Conservation (phyloP, 2,888 invertebrate species). For the Lumbricus terrestris region DNA sequence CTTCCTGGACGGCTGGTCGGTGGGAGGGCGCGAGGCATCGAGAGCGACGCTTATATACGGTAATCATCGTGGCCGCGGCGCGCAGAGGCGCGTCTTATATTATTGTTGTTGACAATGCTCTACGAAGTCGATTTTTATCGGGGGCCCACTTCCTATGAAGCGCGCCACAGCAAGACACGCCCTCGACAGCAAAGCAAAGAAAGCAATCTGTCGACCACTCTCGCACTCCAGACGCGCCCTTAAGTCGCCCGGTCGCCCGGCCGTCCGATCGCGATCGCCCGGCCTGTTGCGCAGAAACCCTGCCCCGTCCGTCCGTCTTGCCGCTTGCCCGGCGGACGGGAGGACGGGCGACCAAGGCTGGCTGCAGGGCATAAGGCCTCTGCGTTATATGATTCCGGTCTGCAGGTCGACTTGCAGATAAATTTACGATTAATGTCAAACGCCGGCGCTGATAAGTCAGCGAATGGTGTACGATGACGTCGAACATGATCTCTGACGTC, state of each 20-base stretch:
- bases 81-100: neutral
- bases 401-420: neutral
- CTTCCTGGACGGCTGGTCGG: neutral
- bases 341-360: neutral
- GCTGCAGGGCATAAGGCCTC: too few relatives aligned
- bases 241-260: neutral
- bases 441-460: neutral
- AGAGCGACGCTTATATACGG: constrained; percentile 3
- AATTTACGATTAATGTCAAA: neutral
- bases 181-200: constrained; percentile 27
- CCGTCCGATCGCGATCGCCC: neutral
- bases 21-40: neutral
- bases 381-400: neutral
- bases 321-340: neutral
- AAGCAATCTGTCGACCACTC: constrained; percentile 24
- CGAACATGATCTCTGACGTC: neutral
- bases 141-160: neutral
- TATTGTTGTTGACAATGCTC: constrained; percentile 17
- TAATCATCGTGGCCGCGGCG: neutral
- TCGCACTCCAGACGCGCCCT: neutral
- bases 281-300: neutral
- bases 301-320: neutral
- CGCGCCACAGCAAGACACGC: neutral
- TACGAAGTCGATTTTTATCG: constrained; percentile 15
- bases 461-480: neutral